phyloP scores from a whole-genome alignment of 2,888 invertebrate species.

The Julus scandinavius region DNA sequence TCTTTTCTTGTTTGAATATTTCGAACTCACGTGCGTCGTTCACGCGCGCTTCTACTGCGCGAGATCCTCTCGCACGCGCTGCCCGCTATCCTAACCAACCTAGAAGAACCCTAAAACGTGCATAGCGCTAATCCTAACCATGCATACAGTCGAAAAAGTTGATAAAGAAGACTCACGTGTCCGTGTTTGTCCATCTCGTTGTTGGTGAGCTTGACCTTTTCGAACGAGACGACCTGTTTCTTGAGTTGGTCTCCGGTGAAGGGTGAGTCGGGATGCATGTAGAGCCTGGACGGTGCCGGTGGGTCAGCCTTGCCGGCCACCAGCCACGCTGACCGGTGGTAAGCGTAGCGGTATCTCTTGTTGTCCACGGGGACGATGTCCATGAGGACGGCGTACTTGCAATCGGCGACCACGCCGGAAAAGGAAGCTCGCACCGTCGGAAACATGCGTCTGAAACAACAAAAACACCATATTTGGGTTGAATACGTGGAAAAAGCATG shows the following conservation, averaged over 20 bases:
- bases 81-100: too few relatives aligned
- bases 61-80: too few relatives aligned
- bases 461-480: too few relatives aligned
- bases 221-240: conserved; percentile 83
- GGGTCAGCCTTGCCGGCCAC: conserved; percentile 84
- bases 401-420: conserved; percentile 75
- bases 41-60: too few relatives aligned
- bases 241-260: conserved; percentile 80
- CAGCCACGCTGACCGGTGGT: conserved; percentile 84
- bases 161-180: conserved; percentile 71
- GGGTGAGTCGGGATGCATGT: conserved; percentile 84
- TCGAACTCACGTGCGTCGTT: too few relatives aligned
- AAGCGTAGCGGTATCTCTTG: conserved; percentile 82
- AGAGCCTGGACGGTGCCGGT: conserved; percentile 77
- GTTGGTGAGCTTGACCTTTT: conserved; percentile 85
- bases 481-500: too few relatives aligned
- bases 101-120: too few relatives aligned
- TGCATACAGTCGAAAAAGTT: neutral
- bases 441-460: conserved; percentile 78
- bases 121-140: too few relatives aligned
- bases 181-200: conserved; percentile 83
- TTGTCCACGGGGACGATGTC: conserved; percentile 84
- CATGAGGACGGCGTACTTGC: conserved; percentile 78
- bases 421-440: conserved; percentile 82
- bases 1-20: too few relatives aligned